Conservation (phyloP, 2,113 vertebrate genomes). For the Typhlomys cinereus region DNA sequence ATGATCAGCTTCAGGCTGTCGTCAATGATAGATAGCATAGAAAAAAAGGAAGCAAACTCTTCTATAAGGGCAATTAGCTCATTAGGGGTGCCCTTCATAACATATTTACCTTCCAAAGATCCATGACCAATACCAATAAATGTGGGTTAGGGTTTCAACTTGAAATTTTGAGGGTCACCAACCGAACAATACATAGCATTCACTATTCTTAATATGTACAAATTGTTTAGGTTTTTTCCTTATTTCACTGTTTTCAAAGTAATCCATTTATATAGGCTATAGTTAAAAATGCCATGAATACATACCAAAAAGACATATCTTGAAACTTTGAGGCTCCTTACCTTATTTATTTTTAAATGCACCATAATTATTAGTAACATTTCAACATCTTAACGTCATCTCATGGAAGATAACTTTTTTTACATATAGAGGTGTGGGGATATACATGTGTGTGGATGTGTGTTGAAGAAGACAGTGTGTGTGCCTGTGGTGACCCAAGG, state of each 20-base stretch:
- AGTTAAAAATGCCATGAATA: constrained; percentile 7
- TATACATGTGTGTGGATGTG: too few relatives aligned
- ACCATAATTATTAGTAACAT: constrained; percentile 28
- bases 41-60: background rate
- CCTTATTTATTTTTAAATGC: constrained; percentile 22
- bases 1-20: background rate
- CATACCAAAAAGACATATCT: background rate
- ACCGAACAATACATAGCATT: background rate
- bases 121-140: background rate
- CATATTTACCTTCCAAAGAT: background rate
- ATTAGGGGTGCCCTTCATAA: background rate
- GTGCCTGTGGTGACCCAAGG: too few relatives aligned
- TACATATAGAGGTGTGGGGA: too few relatives aligned
- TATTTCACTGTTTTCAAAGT: background rate
- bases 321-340: background rate
- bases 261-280: background rate
- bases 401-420: background rate
- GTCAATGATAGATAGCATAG: background rate
- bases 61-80: background rate
- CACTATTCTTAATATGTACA: background rate
- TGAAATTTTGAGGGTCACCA: background rate
- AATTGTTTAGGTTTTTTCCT: background rate
- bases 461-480: too few relatives aligned
- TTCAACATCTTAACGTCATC: constrained; percentile 18
- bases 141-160: background rate